phyloP scores from a whole-genome alignment of 2,888 invertebrate genomes.

The Mylabris sibirica region DNA sequence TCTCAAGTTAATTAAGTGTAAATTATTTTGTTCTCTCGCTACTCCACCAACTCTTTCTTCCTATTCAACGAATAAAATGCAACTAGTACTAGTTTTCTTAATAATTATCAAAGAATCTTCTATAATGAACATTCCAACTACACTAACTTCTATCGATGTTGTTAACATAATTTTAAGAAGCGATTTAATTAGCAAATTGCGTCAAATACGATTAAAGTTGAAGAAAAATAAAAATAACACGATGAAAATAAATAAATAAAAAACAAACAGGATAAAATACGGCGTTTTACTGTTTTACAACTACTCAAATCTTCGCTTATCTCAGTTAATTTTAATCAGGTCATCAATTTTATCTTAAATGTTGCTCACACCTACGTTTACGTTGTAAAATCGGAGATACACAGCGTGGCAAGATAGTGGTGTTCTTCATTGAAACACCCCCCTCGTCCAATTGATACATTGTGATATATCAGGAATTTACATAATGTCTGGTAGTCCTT shows the following conservation, averaged over 20 bases:
- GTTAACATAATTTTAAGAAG: background rate
- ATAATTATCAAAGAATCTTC: background rate
- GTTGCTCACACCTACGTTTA: conserved; percentile 33
- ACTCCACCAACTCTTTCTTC: conserved; percentile 13
- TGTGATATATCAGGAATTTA: conserved; percentile 31
- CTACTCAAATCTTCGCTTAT: background rate
- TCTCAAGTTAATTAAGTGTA: conserved; percentile 15
- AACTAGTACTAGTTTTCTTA: background rate
- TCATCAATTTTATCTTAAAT: conserved; percentile 35
- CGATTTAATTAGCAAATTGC: conserved; percentile 13
- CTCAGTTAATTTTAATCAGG: conserved; percentile 28
- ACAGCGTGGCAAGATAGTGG: conserved; percentile 22
- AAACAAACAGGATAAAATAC: conserved; percentile 13
- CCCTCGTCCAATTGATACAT: conserved; percentile 34
- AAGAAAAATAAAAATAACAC: conserved; percentile 20
- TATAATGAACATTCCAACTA: background rate
- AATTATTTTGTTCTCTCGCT: conserved; percentile 31
- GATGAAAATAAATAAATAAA: conserved; percentile 23
- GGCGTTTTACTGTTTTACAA: conserved; percentile 13
- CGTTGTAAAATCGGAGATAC: conserved; percentile 25
- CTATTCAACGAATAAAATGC: background rate
- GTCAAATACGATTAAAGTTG: conserved; percentile 20
- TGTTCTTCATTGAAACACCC: conserved; percentile 4
- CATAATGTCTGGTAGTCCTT: conserved; percentile 31
- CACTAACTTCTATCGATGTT: background rate